phyloP scores from a whole-genome alignment of 2,797 vertebrate species.

The Hydrocynus forskahlii region DNA sequence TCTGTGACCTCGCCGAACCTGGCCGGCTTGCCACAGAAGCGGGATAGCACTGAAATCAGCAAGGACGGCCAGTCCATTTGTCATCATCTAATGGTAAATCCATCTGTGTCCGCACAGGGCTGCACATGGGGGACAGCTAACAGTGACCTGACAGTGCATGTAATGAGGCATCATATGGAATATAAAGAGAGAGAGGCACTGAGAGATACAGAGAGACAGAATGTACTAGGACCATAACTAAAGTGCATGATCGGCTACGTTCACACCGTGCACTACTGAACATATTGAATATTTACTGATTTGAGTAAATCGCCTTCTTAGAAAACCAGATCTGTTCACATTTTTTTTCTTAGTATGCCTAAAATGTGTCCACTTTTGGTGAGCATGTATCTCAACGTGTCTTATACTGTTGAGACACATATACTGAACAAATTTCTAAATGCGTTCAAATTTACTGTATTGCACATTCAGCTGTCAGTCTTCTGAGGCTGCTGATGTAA shows the following conservation, averaged over 20 bases:
- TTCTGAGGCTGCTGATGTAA: conserved; percentile 51
- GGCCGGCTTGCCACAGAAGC: conserved; percentile 65
- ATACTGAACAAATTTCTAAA: background rate
- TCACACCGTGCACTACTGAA: background rate
- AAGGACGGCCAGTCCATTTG: conserved; percentile 68
- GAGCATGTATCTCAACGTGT: background rate
- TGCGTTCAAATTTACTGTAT: background rate
- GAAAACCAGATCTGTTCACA: background rate
- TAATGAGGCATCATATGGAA: conserved; percentile 37
- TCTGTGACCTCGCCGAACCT: conserved; percentile 13
- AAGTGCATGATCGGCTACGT: background rate
- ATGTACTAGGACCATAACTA: background rate
- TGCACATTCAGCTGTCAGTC: conserved; percentile 10
- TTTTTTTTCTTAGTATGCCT: background rate
- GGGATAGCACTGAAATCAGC: conserved; percentile 75
- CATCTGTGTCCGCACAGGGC: conserved; percentile 65
- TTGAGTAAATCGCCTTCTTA: background rate
- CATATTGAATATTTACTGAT: background rate
- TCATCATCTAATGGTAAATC: conserved; percentile 79
- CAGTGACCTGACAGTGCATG: conserved; percentile 53
- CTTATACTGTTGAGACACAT: too few species aligned
- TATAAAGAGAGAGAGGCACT: conserved; percentile 23
- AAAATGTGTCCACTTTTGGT: background rate
- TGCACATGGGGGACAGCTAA: conserved; percentile 55
- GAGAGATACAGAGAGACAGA: background rate